Evolutionary conservation across 2,888 invertebrate genomes (phyloP), one percentile per base, ranked within the genome.

Genomic region (Eurois occulta): DNA sequence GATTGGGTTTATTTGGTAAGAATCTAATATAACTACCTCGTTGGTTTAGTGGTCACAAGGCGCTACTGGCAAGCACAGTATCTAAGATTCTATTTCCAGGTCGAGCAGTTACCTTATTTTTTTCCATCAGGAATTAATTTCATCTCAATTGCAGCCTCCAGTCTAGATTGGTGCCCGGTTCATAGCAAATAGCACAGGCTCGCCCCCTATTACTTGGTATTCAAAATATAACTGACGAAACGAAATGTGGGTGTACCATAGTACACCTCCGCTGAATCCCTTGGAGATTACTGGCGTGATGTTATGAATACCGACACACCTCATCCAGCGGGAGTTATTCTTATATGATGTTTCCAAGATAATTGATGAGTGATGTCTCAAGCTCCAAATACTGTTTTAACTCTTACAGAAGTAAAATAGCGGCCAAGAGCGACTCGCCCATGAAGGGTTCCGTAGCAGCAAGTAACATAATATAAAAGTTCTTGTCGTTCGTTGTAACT

Each of bases 381-480:
- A 73, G 24, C 21, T 11, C 21, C 4, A 52, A 43, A 32, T 2
- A 24, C 18, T 21, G 35, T 64, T 71, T 64, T 66, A 35, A 48
- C 35, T 43, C 48, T 38, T 67, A 41, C 7, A 72, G 67, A 80
- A 66, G 48, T 43, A 83, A 35, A n/a, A n/a, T n/a, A n/a, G n/a
- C n/a, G n/a, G n/a, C n/a, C n/a, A n/a, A n/a, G n/a, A n/a, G n/a
- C n/a, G n/a, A n/a, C n/a, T n/a, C n/a, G n/a, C n/a, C n/a, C n/a
- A n/a, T n/a, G n/a, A n/a, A n/a, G n/a, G n/a, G n/a, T n/a, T n/a
- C n/a, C n/a, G n/a, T n/a, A n/a, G n/a, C n/a, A n/a, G n/a, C n/a
- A n/a, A n/a, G n/a, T n/a, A n/a, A n/a, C n/a, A n/a, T n/a, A n/a
- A n/a, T n/a, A n/a, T n/a, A n/a, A n/a, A n/a, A n/a, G n/a, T n/a